Evolutionary conservation across 2,888 invertebrate genomes (phyloP).

Genomic region (Pheosia gnoma): DNA sequence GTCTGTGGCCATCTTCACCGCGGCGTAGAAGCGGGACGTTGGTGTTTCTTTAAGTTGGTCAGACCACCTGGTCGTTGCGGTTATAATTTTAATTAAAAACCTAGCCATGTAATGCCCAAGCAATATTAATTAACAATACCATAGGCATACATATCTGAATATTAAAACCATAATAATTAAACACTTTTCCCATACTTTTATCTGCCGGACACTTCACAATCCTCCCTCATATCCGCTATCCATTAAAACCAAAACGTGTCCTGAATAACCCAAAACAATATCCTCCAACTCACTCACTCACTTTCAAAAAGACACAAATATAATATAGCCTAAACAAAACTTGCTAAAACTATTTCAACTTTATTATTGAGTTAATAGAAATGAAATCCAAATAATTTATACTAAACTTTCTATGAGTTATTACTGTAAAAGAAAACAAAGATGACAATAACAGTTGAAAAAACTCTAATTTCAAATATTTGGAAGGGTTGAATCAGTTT

Average conservation of each 20-base stretch:
- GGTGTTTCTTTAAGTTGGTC: too few relatives aligned
- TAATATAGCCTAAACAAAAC: constrained; percentile 37
- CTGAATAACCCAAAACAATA: constrained; percentile 57
- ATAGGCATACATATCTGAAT: constrained; percentile 8
- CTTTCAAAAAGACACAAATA: constrained; percentile 53
- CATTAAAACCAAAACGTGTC: constrained; percentile 65
- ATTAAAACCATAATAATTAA: constrained; percentile 22
- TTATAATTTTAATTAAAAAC: too few relatives aligned
- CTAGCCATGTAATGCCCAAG: too few relatives aligned
- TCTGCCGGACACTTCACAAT: constrained; percentile 62
- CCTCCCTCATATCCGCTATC: constrained; percentile 61
- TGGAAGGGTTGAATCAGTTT: background rate
- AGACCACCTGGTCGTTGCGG: too few relatives aligned
- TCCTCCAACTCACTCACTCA: constrained; percentile 53
- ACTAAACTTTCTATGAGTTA: background rate
- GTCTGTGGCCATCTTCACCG: too few relatives aligned
- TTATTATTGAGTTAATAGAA: background rate
- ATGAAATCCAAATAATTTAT: background rate
- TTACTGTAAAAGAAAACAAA: background rate
- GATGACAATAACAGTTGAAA: background rate
- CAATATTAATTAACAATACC: background rate
- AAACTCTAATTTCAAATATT: background rate
- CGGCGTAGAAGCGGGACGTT: too few relatives aligned
- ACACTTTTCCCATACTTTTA: constrained; percentile 50
- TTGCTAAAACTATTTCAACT: background rate